Conservation (phyloP, 2,888 invertebrate species). For the Rhagium mordax region DNA sequence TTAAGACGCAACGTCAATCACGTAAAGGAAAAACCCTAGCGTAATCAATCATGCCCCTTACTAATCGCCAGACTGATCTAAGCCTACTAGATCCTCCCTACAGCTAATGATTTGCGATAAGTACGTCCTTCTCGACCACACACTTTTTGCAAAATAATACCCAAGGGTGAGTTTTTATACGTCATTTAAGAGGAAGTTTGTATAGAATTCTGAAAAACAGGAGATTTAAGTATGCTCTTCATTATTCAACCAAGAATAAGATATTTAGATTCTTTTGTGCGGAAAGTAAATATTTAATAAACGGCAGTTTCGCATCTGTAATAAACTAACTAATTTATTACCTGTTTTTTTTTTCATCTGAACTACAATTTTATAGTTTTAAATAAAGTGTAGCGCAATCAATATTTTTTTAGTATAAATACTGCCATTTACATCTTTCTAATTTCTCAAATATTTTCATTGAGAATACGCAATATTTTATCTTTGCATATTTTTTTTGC, state of each 20-base stretch:
- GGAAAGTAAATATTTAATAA: no score
- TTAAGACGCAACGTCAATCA: slow-evolving; percentile 26
- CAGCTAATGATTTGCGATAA: slow-evolving; percentile 59
- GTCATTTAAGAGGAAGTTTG: background rate
- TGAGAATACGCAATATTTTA: no score
- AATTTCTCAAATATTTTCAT: no score
- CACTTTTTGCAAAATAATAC: slow-evolving; percentile 42
- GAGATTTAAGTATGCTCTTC: slow-evolving; percentile 11
- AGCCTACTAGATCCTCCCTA: slow-evolving; percentile 54
- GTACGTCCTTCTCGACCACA: slow-evolving; percentile 51
- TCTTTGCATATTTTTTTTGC: no score
- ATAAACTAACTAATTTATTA: no score
- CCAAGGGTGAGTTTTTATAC: slow-evolving; percentile 29
- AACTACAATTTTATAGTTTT: no score
- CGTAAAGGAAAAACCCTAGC: slow-evolving; percentile 27
- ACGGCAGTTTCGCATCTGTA: no score
- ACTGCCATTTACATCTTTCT: no score
- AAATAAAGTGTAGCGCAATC: no score
- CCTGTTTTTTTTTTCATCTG: no score
- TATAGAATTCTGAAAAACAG: slow-evolving; percentile 23
- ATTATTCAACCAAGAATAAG: background rate
- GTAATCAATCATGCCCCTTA: slow-evolving; percentile 56
- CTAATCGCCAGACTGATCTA: slow-evolving; percentile 54
- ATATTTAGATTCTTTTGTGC: background rate
- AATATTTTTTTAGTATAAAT: no score